Percentiles rank a stretch among this genome's conserved stretches.
Evolutionary conservation across 2,888 invertebrate species (phyloP).

Genomic region (Ophonus ardosiacus): DNA sequence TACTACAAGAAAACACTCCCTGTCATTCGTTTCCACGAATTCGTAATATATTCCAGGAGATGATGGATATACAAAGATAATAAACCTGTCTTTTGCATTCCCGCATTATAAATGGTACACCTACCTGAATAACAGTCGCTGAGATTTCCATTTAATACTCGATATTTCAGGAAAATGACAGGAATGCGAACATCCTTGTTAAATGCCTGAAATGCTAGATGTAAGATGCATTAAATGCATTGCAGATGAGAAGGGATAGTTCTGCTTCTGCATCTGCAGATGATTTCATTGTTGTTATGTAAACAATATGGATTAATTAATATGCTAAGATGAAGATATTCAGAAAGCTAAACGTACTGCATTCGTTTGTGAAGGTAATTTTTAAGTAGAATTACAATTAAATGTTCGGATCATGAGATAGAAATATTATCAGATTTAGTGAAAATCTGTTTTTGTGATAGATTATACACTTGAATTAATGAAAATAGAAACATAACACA

Average conservation of each 20-base stretch:
- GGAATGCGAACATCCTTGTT: conserved; percentile 5
- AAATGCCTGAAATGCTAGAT: not conserved
- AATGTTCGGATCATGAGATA: not conserved
- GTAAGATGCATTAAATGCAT: not conserved
- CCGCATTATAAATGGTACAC: conserved; percentile 33
- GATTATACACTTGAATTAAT: no score
- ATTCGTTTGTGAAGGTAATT: not conserved
- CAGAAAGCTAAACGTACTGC: not conserved
- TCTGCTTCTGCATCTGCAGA: not conserved
- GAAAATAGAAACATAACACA: no score
- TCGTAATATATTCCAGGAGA: conserved; percentile 15
- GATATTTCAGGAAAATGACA: conserved; percentile 33
- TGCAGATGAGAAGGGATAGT: conserved; percentile 6
- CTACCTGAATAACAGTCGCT: conserved; percentile 33
- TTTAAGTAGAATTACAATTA: conserved; percentile 20
- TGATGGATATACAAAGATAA: conserved; percentile 49
- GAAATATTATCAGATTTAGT: no score
- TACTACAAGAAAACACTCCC: conserved; percentile 26
- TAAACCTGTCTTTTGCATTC: conserved; percentile 46
- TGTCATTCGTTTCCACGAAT: conserved; percentile 35
- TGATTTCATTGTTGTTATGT: conserved; percentile 11
- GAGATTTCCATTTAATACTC: conserved; percentile 41
- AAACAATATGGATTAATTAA: conserved; percentile 33
- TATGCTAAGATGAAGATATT: not conserved
- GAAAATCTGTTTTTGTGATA: no score